Conservation (phyloP, 2,113 vertebrate species). For the Xerus inauris region DNA sequence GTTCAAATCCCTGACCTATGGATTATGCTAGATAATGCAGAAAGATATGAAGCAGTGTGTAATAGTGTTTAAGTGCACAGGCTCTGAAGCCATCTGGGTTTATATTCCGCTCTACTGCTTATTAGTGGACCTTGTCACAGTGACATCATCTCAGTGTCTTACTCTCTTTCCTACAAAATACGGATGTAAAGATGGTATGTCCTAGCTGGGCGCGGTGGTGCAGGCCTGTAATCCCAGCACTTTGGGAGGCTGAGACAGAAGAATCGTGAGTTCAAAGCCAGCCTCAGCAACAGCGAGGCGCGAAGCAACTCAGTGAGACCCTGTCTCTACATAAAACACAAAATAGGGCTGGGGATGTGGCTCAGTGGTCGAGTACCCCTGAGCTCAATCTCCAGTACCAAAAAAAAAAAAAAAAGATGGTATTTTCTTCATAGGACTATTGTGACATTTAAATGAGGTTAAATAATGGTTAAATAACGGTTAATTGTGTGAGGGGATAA, state of each 20-base stretch:
- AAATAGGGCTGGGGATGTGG: too few species aligned
- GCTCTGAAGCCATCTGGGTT: neutral
- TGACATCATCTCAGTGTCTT: neutral
- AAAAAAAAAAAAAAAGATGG: too few species aligned
- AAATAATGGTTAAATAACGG: neutral
- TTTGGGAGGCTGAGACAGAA: too few species aligned
- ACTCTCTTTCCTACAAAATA: neutral
- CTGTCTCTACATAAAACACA: too few species aligned
- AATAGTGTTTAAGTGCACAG: neutral
- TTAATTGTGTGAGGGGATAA: neutral
- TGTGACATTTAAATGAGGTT: neutral
- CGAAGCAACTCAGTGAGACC: too few species aligned
- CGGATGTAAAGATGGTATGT: conserved; percentile 18
- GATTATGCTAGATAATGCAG: neutral
- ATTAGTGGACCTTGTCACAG: neutral
- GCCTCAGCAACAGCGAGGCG: too few species aligned
- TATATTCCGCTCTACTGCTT: neutral
- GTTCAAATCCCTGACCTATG: neutral
- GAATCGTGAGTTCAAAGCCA: too few species aligned
- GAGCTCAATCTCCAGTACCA: too few species aligned
- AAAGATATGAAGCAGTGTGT: neutral
- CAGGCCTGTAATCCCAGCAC: too few species aligned
- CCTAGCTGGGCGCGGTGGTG: too few species aligned
- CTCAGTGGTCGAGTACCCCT: too few species aligned
- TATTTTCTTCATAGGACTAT: neutral